Evolutionary conservation across 2,888 invertebrate species (phyloP), one percentile per base, ranked within the genome.

Genomic region (Apamea anceps): DNA sequence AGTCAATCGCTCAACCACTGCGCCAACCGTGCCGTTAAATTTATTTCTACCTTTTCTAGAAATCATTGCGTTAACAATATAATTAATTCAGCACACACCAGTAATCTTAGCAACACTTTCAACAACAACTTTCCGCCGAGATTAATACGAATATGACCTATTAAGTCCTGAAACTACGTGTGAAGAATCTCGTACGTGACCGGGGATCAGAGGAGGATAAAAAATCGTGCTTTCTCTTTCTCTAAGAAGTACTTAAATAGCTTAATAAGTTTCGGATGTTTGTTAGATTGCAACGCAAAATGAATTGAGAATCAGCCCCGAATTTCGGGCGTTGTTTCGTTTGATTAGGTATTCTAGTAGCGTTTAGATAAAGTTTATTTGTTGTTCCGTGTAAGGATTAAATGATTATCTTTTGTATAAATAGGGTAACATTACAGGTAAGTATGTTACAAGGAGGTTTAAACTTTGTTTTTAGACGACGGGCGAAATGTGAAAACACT

Each of bases 231-330:
- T 66, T 62, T 81, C 84, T 73, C 82, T 60, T 51, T 85, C 82
- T 60, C 51, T 45, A 72, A 75, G 72, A 86, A 88, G 88, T 88
- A 86, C 89, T 87, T 88, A 86, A 88, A 88, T 82, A 82, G 88
- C 89, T 88, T 89, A 89, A 89, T 89, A 89, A 89, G 72, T 89
- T 88, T 85, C 84, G 87, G 89, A 89, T 89, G 89, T 89, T 89
- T 89, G 89, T 89, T 89, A 82, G 86, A 89, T 89, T 89, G 87
- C 85, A 87, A 88, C 87, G 88, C 88, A 88, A 87, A 88, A 87
- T 89, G 86, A 88, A 88, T 89, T 75, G 82, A 67, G 85, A 87
- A 86, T 60, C 77, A 87, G 81, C 18, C 63, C 45, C 25, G 70
- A 67, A 75, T 75, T 78, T 80, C 21, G 65, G 75, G 54, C 66